Percentiles rank a stretch among this genome's conserved stretches.
Evolutionary conservation across 2,113 vertebrate species (phyloP).

Genomic region (Syngnathus floridae): DNA sequence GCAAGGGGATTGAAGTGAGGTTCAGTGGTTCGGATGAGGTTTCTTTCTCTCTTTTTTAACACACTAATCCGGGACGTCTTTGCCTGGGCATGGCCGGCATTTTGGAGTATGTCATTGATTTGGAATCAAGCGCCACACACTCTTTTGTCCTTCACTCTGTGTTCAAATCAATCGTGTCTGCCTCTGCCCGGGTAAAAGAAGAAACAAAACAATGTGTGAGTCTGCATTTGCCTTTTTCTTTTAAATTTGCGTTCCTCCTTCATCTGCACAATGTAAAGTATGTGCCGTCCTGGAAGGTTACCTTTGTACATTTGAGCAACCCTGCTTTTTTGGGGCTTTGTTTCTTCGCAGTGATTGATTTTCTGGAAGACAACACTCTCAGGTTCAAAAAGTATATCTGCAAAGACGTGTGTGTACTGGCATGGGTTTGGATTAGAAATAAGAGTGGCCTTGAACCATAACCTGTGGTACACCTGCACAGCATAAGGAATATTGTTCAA

Average conservation of each 20-base stretch:
- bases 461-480: background rate
- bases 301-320: conserved; percentile 18
- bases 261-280: conserved; percentile 34
- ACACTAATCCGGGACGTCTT: conserved; percentile 52
- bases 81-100: conserved; percentile 57
- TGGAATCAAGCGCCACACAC: conserved; percentile 59
- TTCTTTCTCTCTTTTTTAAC: conserved; percentile 14
- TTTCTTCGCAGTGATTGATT: conserved; percentile 18
- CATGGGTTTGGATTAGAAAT: background rate
- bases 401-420: background rate
- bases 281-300: conserved; percentile 43
- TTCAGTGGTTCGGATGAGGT: conserved; percentile 17
- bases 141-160: conserved; percentile 69
- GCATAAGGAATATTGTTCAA: background rate
- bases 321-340: conserved; percentile 19
- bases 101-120: conserved; percentile 71
- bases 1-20: conserved; percentile 21
- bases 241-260: conserved; percentile 50
- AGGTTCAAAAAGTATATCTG: conserved; percentile 21
- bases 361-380: conserved; percentile 19
- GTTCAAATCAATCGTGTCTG: conserved; percentile 69
- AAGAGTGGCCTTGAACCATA: background rate
- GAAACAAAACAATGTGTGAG: background rate
- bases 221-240: conserved; percentile 33
- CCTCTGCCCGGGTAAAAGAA: conserved; percentile 54